A percentile compares a stretch with the other conserved stretches of the same genome.
Evolutionary conservation across 2,888 invertebrate genomes (phyloP).

Genomic region (Drosophila robusta): DNA sequence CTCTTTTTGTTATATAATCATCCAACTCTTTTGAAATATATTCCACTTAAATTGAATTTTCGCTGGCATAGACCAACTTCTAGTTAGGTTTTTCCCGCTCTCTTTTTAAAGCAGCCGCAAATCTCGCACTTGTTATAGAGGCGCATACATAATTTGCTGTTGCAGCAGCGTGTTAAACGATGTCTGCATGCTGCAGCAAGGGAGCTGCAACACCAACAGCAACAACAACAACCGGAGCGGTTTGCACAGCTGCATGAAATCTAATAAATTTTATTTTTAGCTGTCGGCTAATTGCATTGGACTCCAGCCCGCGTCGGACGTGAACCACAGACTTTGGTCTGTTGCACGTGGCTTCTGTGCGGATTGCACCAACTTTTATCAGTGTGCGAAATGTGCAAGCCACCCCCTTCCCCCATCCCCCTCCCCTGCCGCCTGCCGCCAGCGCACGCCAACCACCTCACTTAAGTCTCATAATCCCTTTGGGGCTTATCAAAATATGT

Average conservation of each 20-base stretch:
- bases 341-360: conserved; percentile 48
- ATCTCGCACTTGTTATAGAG: conserved; percentile 31
- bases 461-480: conserved; percentile 54
- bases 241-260: conserved; percentile 57
- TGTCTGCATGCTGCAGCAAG: conserved; percentile 32
- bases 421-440: no score
- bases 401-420: no score
- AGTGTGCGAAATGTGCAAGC: conserved; percentile 25
- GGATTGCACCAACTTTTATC: conserved; percentile 63
- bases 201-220: conserved; percentile 24
- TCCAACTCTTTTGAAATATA: background rate
- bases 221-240: conserved; percentile 13
- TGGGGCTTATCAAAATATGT: conserved; percentile 54
- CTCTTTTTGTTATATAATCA: background rate
- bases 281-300: conserved; percentile 66
- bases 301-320: conserved; percentile 18
- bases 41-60: conserved; percentile 11
- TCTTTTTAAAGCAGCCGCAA: conserved; percentile 1
- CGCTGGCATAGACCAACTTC: background rate
- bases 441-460: background rate
- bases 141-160: conserved; percentile 14
- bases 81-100: background rate
- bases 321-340: conserved; percentile 18
- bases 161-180: conserved; percentile 30
- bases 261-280: conserved; percentile 79